phyloP scores from a whole-genome alignment of 2,113 vertebrate species.

The Calonectris borealis region DNA sequence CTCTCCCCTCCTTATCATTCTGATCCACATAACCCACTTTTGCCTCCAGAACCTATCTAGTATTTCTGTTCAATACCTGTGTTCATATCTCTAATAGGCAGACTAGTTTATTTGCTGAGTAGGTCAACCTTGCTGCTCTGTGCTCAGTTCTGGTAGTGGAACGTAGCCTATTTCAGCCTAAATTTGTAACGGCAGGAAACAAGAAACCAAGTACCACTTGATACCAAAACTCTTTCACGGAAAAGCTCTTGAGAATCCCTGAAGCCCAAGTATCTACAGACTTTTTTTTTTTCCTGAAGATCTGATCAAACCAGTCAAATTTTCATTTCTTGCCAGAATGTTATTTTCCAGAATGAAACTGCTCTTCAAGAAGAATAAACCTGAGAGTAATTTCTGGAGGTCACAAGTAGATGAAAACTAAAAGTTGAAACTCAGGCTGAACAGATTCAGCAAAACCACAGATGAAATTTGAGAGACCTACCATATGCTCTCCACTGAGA shows the following conservation, averaged over 20 bases:
- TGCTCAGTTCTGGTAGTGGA: not conserved
- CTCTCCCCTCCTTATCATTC: not conserved
- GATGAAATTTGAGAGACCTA: slow-evolving; percentile 62
- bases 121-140: not conserved
- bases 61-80: not conserved
- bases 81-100: not conserved
- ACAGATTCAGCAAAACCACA: not conserved
- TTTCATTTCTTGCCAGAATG: not conserved
- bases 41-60: not conserved
- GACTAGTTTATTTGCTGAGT: not conserved
- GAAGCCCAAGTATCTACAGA: not conserved
- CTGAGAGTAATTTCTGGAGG: not conserved
- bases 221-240: not conserved
- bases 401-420: not conserved
- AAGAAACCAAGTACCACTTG: not conserved
- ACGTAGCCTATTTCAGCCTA: not conserved
- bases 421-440: not conserved
- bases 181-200: not conserved
- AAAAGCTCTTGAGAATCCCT: not conserved
- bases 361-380: not conserved
- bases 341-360: not conserved
- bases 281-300: not conserved
- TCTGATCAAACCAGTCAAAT: not conserved
- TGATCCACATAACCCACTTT: not conserved
- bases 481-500: slow-evolving; percentile 97